Percentiles rank a stretch among this genome's conserved stretches.
Evolutionary conservation across 2,888 invertebrate genomes (phyloP).

Genomic region (Macrostomum cliftonense): DNA sequence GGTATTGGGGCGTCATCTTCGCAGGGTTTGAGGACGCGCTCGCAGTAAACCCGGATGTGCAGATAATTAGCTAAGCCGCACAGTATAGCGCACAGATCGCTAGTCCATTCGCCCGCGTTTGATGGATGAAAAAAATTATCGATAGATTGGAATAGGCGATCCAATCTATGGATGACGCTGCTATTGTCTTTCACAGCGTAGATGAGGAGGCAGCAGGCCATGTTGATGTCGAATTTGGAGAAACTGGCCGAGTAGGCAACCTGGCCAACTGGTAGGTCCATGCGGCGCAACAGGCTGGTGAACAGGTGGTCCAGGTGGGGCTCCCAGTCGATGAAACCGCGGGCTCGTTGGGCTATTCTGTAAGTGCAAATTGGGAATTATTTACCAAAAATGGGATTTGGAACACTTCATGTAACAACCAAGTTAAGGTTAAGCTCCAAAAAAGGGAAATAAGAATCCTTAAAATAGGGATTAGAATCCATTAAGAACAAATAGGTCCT

Average conservation of each 20-base stretch:
- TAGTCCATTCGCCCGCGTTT: conserved; percentile 61
- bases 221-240: conserved; percentile 40
- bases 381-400: too few relatives aligned
- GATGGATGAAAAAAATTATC: conserved; percentile 76
- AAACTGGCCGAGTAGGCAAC: conserved; percentile 20
- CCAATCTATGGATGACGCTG: conserved; percentile 45
- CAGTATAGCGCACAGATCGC: conserved; percentile 10
- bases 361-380: too few relatives aligned
- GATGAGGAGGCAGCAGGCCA: conserved; percentile 43
- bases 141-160: conserved; percentile 58
- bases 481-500: too few relatives aligned
- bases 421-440: too few relatives aligned
- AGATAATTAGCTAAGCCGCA: not conserved
- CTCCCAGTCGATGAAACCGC: conserved; percentile 66
- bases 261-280: conserved; percentile 57
- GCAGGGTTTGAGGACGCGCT: conserved; percentile 21
- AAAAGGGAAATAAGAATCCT: too few relatives aligned
- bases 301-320: conserved; percentile 49
- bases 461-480: too few relatives aligned
- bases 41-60: conserved; percentile 19
- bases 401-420: too few relatives aligned
- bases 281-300: conserved; percentile 47
- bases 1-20: conserved; percentile 23
- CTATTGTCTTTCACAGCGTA: conserved; percentile 40
- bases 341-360: conserved; percentile 28